Conservation (phyloP, 2,797 vertebrate genomes). For the Myotis daubentonii region DNA sequence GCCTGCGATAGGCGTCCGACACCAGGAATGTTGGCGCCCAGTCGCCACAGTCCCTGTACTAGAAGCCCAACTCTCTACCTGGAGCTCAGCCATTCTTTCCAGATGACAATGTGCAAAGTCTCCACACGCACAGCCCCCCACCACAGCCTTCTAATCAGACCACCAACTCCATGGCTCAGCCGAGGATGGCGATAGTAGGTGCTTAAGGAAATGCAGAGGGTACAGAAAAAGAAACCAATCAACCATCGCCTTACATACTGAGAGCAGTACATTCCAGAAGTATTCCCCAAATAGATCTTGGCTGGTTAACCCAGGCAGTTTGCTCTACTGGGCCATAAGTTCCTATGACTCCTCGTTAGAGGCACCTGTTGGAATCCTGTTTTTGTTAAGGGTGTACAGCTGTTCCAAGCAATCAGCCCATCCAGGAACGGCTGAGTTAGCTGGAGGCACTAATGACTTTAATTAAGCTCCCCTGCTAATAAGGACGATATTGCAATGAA, state of each 20-base stretch:
- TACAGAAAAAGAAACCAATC: background rate
- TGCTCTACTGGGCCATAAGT: background rate
- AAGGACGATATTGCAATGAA: background rate
- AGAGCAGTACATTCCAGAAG: background rate
- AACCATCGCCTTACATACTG: background rate
- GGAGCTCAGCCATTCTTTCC: background rate
- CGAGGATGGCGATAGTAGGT: background rate
- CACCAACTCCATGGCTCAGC: background rate
- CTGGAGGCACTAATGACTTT: background rate
- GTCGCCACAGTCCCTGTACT: background rate
- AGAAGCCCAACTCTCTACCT: background rate
- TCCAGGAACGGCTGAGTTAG: background rate
- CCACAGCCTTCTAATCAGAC: background rate
- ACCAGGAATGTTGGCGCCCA: background rate
- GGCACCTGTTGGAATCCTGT: background rate
- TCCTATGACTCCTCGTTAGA: background rate
- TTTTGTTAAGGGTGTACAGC: background rate
- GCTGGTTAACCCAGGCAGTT: background rate
- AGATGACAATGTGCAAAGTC: background rate
- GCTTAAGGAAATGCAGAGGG: background rate
- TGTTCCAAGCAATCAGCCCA: background rate
- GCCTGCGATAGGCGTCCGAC: background rate
- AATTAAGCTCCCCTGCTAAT: background rate
- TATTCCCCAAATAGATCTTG: background rate
- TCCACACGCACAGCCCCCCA: background rate